phyloP scores from a whole-genome alignment of 2,888 invertebrate species.

The Alentia gelatinosa region DNA sequence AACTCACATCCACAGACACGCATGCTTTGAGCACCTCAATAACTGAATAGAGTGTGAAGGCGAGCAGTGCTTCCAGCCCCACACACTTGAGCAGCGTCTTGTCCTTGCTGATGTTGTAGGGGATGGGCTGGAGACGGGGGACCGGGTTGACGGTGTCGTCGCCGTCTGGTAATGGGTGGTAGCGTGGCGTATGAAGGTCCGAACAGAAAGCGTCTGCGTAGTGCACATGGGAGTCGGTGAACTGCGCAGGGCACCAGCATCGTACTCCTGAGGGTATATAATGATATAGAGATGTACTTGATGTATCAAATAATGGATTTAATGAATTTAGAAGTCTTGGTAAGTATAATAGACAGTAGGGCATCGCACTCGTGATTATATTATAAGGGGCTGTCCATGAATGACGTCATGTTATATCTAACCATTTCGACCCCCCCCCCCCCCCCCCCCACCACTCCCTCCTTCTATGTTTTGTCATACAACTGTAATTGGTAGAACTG shows the following conservation, averaged over 20 bases:
- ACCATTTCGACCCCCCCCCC: not conserved
- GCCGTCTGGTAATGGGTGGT: not conserved
- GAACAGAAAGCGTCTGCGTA: not conserved
- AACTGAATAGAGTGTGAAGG: not conserved
- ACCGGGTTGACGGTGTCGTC: not conserved
- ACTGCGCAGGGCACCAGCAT: slow-evolving; percentile 26
- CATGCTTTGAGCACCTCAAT: not conserved
- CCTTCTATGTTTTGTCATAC: no score
- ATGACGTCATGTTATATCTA: not conserved
- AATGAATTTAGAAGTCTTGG: no score
- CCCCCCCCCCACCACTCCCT: not conserved
- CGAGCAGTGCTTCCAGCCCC: not conserved
- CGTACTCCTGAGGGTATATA: not conserved
- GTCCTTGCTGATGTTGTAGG: slow-evolving; percentile 35
- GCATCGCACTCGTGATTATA: no score
- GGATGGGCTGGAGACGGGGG: not conserved
- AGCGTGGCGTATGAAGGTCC: not conserved
- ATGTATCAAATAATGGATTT: not conserved
- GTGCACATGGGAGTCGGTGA: slow-evolving; percentile 30
- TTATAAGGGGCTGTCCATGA: not conserved
- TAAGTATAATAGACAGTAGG: no score
- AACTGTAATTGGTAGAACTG: no score
- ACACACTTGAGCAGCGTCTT: not conserved
- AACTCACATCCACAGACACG: not conserved
- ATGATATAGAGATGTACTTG: not conserved